phyloP scores from a whole-genome alignment of 1,140 invertebrate species.

The Lordiphosa mommai region DNA sequence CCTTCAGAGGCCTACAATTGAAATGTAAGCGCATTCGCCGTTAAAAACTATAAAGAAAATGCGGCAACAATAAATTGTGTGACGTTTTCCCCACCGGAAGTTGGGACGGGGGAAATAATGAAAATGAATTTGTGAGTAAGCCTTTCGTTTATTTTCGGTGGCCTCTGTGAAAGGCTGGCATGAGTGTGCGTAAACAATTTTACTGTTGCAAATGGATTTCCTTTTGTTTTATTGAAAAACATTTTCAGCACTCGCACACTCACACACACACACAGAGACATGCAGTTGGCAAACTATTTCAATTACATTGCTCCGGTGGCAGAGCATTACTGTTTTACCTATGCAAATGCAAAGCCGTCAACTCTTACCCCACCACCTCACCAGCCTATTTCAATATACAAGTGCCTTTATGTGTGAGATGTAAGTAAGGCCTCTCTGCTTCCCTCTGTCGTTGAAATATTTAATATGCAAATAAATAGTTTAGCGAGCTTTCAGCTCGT shows the following conservation, averaged over 20 bases:
- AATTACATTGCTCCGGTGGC: constrained; percentile 51
- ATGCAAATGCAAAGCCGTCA: not conserved
- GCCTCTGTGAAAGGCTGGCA: constrained; percentile 5
- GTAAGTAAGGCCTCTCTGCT: constrained; percentile 21
- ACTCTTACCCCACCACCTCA: not conserved
- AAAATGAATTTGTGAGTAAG: constrained; percentile 6
- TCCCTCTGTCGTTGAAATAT: constrained; percentile 51
- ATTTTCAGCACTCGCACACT: constrained; percentile 33
- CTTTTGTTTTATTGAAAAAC: constrained; percentile 69
- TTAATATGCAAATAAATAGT: constrained; percentile 76
- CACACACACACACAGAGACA: constrained; percentile 3
- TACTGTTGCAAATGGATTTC: constrained; percentile 68
- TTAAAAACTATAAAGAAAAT: constrained; percentile 51
- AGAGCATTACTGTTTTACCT: constrained; percentile 34
- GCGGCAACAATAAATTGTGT: constrained; percentile 50
- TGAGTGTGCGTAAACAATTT: constrained; percentile 52
- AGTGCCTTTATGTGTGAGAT: constrained; percentile 19
- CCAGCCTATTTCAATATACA: constrained; percentile 14
- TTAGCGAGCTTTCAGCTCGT: constrained; percentile 60
- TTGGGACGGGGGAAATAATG: not conserved
- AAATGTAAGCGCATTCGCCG: constrained; percentile 39
- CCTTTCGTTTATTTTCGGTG: constrained; percentile 13
- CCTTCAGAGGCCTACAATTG: not conserved
- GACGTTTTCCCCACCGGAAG: not conserved
- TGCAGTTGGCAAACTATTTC: constrained; percentile 63